These are phyloP conservation scores for Pavo muticus DNA, from an alignment of 2,113 vertebrate species.

Conservation along the genomic window DNA sequence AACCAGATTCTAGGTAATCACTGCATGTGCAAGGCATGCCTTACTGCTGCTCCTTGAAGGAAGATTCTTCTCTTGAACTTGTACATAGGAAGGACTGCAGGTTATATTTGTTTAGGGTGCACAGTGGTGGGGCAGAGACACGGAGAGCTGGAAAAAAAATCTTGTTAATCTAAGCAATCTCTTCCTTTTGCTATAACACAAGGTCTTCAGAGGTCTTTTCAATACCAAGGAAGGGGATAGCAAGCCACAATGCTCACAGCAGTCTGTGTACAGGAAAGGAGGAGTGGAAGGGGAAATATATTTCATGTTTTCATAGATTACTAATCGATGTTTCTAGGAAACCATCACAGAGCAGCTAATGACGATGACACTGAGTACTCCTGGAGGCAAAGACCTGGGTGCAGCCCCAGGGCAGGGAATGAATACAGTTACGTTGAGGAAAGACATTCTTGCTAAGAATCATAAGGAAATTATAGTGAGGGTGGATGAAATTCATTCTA, in stretches of 20 bases:
- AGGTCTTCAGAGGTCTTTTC: not conserved
- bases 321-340: not conserved
- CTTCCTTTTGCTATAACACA: not conserved
- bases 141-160: not conserved
- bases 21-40: not conserved
- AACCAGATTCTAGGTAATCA: not conserved
- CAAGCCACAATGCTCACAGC: not conserved
- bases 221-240: not conserved
- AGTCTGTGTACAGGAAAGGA: not conserved
- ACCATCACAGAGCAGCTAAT: not conserved
- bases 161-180: not conserved
- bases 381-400: not conserved
- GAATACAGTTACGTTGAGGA: not conserved
- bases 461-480: not conserved
- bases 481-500: not conserved
- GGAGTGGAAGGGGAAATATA: not conserved
- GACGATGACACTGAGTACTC: not conserved
- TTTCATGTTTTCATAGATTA: not conserved
- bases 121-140: not conserved
- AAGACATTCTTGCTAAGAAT: not conserved
- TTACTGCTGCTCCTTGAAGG: not conserved
- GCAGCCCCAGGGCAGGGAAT: not conserved
- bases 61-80: not conserved
- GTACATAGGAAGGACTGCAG: not conserved
- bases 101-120: not conserved